phyloP scores from a whole-genome alignment of 2,888 invertebrate genomes.

The Tigriopus californicus region DNA sequence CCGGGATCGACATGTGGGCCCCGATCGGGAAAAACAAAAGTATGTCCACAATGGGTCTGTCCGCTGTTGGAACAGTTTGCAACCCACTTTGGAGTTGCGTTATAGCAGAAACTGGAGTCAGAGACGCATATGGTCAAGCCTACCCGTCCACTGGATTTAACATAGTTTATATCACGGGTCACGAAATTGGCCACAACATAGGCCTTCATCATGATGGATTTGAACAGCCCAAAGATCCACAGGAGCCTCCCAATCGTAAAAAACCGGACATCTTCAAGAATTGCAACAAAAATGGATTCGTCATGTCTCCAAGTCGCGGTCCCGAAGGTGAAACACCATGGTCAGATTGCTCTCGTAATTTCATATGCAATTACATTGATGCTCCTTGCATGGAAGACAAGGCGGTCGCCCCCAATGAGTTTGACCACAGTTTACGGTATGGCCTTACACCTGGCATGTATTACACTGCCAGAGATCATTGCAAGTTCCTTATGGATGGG shows the following conservation, averaged over 20 bases:
- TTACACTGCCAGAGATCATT: constrained; percentile 52
- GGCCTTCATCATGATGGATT: constrained; percentile 23
- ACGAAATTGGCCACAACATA: constrained; percentile 64
- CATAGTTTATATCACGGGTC: constrained; percentile 59
- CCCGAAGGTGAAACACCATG: constrained; percentile 41
- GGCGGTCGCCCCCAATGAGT: constrained; percentile 29
- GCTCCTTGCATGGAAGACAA: constrained; percentile 43
- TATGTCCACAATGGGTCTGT: constrained; percentile 51
- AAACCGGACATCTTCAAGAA: background rate
- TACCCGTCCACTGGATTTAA: constrained; percentile 68
- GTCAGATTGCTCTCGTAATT: background rate
- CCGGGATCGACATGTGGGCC: constrained; percentile 56
- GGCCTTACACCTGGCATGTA: constrained; percentile 44
- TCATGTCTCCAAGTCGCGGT: constrained; percentile 63
- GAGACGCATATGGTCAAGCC: constrained; percentile 49
- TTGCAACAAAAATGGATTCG: constrained; percentile 54
- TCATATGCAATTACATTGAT: background rate
- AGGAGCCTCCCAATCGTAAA: background rate
- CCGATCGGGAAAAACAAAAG: constrained; percentile 42
- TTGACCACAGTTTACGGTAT: constrained; percentile 40
- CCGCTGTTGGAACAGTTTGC: constrained; percentile 1
- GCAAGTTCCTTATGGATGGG: constrained; percentile 48
- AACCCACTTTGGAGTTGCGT: constrained; percentile 37
- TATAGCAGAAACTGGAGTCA: constrained; percentile 55
- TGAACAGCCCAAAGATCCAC: too few species aligned